phyloP scores from a whole-genome alignment of 2,113 vertebrate species.

The Pangasianodon gigas region DNA sequence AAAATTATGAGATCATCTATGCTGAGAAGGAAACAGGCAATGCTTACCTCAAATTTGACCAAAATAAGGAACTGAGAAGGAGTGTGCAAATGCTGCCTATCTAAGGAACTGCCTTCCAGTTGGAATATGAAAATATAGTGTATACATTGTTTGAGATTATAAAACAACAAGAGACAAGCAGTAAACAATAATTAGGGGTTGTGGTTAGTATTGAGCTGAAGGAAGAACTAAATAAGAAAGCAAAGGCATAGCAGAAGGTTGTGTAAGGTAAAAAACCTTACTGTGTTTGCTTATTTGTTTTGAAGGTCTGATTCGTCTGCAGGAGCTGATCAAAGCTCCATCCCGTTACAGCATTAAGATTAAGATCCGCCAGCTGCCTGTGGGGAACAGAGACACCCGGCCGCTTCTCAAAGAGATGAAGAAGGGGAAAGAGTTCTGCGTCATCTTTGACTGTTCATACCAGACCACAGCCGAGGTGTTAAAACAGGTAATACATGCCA shows the following conservation, averaged over 20 bases:
- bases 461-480: conserved; percentile 90
- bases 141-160: neutral
- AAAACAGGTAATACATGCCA: conserved; percentile 82
- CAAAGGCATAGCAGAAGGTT: neutral
- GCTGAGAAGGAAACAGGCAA: neutral
- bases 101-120: neutral
- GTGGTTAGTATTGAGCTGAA: neutral
- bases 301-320: conserved; percentile 92
- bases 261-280: neutral
- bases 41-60: neutral
- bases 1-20: neutral
- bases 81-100: neutral
- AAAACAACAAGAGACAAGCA: neutral
- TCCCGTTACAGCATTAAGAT: conserved; percentile 97
- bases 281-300: conserved; percentile 52
- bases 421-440: conserved; percentile 92
- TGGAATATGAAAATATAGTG: neutral
- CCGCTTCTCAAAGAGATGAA: conserved; percentile 98
- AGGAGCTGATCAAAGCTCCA: conserved; percentile 98
- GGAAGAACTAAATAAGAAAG: neutral
- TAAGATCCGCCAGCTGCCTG: conserved; percentile 94
- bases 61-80: neutral
- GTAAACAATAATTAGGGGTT: neutral
- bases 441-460: conserved; percentile 95
- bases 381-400: conserved; percentile 90